A percentile compares a stretch with the other conserved stretches of the same genome.
These are phyloP conservation scores for Bujurquina vittata DNA, from an alignment of 2,113 vertebrate species.

Conservation along the genomic window DNA sequence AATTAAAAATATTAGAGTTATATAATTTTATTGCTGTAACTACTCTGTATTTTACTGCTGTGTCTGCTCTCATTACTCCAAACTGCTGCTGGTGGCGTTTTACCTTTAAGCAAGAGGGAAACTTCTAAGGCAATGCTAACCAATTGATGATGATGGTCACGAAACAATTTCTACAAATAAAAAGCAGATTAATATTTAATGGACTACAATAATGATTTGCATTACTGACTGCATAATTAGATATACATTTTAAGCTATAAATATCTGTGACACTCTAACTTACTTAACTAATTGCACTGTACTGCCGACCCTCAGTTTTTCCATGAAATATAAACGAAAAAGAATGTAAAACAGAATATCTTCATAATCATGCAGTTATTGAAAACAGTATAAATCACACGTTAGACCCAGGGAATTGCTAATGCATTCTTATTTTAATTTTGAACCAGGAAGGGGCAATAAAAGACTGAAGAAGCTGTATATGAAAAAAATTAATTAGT, in stretches of 20 bases:
- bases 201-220: conserved; percentile 17
- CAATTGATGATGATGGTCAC: conserved; percentile 5
- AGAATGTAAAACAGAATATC: neutral
- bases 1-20: conserved; percentile 55
- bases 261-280: neutral
- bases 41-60: conserved; percentile 17
- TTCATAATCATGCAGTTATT: neutral
- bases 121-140: neutral
- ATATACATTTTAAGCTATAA: conserved; percentile 6
- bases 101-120: neutral
- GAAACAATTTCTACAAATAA: conserved; percentile 30
- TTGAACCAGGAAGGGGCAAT: no score
- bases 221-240: conserved; percentile 23
- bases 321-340: neutral
- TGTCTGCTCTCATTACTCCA: conserved; percentile 27
- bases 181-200: conserved; percentile 39
- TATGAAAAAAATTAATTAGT: neutral
- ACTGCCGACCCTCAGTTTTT: neutral
- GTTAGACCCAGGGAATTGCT: neutral
- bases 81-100: neutral
- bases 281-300: neutral
- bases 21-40: conserved; percentile 17
- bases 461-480: neutral
- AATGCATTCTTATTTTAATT: no score
- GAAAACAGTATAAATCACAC: neutral